Base-by-base conservation (phyloP, 2,888 invertebrate genomes). In the Drosophila ochracea region DNA sequence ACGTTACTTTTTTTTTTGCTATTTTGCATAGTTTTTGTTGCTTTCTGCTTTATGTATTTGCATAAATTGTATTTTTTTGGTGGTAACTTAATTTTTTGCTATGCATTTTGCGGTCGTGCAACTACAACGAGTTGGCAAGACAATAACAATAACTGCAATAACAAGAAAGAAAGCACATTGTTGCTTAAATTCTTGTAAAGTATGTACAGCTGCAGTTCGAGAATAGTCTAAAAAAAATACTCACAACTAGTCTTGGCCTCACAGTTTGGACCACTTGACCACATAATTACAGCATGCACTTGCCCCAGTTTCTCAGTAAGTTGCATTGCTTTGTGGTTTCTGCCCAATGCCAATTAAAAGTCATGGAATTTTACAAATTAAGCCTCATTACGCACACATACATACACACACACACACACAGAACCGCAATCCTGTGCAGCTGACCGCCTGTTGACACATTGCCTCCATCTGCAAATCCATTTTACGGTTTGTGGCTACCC, bases 301-400 rank as follows among this genome's bases (percentile, higher is more conserved):
- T 89, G 71, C 73, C 80, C 71, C 73, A 68, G 57, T 71, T 72
- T 58, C 63, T 33, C 41, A 68, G 61, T 63, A 66, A 54, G 65
- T 73, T 77, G 68, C 75, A 62, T 71, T 73, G 77, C 77, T 73
- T 82, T 87, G 87, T 71, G 90, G 87, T 82, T 70, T 68, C 63
- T 47, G 63, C 52, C 53, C 69, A 63, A 84, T 87, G 90, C 88
- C 89, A 89, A 87, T 87, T 87, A 89, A 85, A 82, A 87, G 83
- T 78, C 82, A 81, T 79, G 77, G 83, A 84, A 83, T 83, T 87
- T 83, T 80, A 84, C 90, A 87, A 88, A 87, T 89, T 87, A 87
- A 87, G 83, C 79, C 85, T 78, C 86, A 89, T 87, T 87, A 89
- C 78, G 69, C 69, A 39, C 30, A 62, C 59, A 54, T 49, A 63